Evolutionary conservation across 2,113 vertebrate genomes (phyloP), one percentile per base, ranked within the genome.

Genomic region (Mastomys coucha): DNA sequence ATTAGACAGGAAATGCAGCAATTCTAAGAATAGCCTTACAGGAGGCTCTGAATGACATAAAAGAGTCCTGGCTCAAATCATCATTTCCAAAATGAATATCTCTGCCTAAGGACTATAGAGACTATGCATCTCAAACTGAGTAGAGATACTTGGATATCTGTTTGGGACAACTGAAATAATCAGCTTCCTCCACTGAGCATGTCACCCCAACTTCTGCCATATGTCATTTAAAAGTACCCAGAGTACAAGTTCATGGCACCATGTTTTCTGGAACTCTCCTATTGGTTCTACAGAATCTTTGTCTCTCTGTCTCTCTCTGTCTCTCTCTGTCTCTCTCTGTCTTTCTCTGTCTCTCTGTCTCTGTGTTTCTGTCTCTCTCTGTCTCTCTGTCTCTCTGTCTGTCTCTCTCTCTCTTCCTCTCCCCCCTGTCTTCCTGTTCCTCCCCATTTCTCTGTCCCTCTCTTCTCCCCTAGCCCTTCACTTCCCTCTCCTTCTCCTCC

Each of bases 401-500:
- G 7, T 8, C 6, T 72, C 16, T 70, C 22, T 63, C 13, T 19
- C 69, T 26, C 10, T 75, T 3, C 2, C 2, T 24, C 0, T 11
- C 49, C 2, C 12, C 19, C 1, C 1, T 22, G 4, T 56, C 8
- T 22, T 5, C 22, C 31, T 22, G 31, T 80, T 31, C 7, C 0
- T 67, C 28, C 4, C 19, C 19, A 7, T 33, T 13, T 9, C 70
- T 3, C 17, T 67, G 3, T 20, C 6, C 20, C 33, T 56, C 53
- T 39, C 4, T 1, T 5, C 36, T 11, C 26, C 11, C 4, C 65
- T 67, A n/a, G n/a, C n/a, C n/a, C n/a, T n/a, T n/a, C n/a, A n/a
- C n/a, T 4, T 13, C 65, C 8, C 10, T 67, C 12, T 67, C 28
- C 28, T 2, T 67, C 65, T 10, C 31, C 49, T 14, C 31, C 49